These are phyloP conservation scores for Corythaeola cristata DNA, from an alignment of 2,113 vertebrate species.

Conservation along the genomic window DNA sequence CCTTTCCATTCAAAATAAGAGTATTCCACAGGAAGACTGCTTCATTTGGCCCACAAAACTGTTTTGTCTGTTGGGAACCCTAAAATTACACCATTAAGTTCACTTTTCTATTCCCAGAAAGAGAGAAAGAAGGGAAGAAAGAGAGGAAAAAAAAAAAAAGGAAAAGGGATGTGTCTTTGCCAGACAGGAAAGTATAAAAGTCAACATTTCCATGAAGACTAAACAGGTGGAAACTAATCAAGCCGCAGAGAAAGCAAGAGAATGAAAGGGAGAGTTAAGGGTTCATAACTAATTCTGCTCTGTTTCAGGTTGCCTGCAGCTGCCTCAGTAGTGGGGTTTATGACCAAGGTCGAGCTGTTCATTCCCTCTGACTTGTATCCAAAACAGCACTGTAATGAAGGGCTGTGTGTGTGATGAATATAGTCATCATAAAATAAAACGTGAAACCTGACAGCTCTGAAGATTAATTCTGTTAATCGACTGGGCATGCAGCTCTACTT, in stretches of 20 bases:
- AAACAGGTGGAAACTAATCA: slow-evolving; percentile 63
- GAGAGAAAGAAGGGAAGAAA: background rate
- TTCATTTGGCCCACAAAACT: background rate
- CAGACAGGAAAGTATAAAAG: slow-evolving; percentile 70
- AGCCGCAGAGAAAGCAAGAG: background rate
- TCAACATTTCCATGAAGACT: slow-evolving; percentile 69
- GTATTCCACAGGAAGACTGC: background rate
- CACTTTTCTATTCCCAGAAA: slow-evolving; percentile 43
- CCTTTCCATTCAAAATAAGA: slow-evolving; percentile 13
- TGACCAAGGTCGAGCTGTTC: background rate
- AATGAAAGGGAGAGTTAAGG: background rate
- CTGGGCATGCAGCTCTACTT: slow-evolving; percentile 2
- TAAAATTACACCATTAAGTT: slow-evolving; percentile 6
- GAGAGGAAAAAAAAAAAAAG: background rate
- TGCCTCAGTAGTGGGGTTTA: slow-evolving; percentile 38
- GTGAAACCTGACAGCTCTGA: slow-evolving; percentile 40
- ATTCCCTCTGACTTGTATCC: slow-evolving; percentile 46
- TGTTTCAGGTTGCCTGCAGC: slow-evolving; percentile 20
- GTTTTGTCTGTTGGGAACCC: slow-evolving; percentile 44
- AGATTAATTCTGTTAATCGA: slow-evolving; percentile 59
- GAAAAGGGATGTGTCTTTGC: slow-evolving; percentile 1
- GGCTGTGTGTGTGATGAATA: slow-evolving; percentile 13
- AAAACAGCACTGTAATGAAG: slow-evolving; percentile 16
- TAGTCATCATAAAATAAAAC: slow-evolving; percentile 7
- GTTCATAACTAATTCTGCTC: background rate